Evolutionary conservation across 2,113 vertebrate species (phyloP).

Genomic region (Numida meleagris): DNA sequence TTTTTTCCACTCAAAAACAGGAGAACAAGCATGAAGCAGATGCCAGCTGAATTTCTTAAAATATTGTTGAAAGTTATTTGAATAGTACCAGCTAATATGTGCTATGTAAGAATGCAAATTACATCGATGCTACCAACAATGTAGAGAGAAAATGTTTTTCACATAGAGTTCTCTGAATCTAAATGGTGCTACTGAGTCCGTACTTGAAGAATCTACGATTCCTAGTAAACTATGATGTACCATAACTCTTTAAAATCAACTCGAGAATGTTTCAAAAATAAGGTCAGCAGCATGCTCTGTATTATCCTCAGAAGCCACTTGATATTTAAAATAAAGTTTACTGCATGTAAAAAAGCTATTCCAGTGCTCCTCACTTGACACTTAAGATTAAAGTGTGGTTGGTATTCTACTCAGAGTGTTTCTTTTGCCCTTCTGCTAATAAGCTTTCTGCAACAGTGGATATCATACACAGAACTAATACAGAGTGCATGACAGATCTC

Average conservation of each 20-base stretch:
- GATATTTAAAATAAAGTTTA: neutral
- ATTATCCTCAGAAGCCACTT: neutral
- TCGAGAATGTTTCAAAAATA: neutral
- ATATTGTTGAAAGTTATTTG: neutral
- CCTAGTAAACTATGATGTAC: neutral
- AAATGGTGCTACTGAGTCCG: neutral
- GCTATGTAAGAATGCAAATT: neutral
- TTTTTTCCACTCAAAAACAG: neutral
- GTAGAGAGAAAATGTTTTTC: neutral
- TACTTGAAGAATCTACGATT: neutral
- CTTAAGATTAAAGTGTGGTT: neutral
- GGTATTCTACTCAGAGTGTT: neutral
- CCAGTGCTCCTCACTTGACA: neutral
- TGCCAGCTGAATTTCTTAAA: neutral
- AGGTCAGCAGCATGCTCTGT: neutral
- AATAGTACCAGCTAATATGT: neutral
- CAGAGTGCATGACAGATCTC: constrained; percentile 18
- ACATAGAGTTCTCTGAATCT: neutral
- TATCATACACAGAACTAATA: neutral
- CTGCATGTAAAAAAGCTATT: neutral
- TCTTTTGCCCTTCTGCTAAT: constrained; percentile 16
- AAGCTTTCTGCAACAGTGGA: constrained; percentile 38
- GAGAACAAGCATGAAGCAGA: neutral
- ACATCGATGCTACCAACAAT: neutral
- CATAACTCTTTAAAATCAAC: neutral